These are phyloP conservation scores for Fulica atra DNA, from an alignment of 2,113 vertebrate species.

Conservation along the genomic window DNA sequence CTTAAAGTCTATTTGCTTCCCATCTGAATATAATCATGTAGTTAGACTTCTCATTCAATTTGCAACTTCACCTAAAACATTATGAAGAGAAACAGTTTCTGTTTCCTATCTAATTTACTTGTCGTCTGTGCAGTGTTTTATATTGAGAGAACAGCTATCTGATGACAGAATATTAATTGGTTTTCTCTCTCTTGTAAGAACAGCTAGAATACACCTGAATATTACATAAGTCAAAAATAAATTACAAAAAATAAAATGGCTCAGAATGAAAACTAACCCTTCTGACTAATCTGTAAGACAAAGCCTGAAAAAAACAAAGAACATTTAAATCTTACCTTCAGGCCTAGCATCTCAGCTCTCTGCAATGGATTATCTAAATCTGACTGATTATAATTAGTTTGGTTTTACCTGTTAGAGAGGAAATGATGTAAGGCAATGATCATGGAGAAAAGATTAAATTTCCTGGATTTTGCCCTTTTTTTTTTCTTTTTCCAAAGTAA, in stretches of 20 bases:
- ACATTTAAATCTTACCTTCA: background rate
- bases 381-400: background rate
- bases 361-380: background rate
- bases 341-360: background rate
- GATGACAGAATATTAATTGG: background rate
- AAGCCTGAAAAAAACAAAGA: background rate
- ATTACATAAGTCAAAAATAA: background rate
- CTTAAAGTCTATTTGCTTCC: background rate
- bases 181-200: background rate
- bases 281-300: background rate
- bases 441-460: background rate
- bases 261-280: background rate
- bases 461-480: background rate
- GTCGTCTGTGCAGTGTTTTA: background rate
- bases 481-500: background rate
- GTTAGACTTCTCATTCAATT: constrained; percentile 5
- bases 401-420: background rate
- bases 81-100: background rate
- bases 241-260: background rate
- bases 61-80: background rate
- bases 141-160: background rate
- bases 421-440: background rate
- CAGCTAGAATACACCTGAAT: background rate
- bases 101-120: background rate
- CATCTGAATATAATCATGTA: background rate